Base-by-base conservation (phyloP, 2,888 invertebrate genomes). In the Agriopis aurantiaria region DNA sequence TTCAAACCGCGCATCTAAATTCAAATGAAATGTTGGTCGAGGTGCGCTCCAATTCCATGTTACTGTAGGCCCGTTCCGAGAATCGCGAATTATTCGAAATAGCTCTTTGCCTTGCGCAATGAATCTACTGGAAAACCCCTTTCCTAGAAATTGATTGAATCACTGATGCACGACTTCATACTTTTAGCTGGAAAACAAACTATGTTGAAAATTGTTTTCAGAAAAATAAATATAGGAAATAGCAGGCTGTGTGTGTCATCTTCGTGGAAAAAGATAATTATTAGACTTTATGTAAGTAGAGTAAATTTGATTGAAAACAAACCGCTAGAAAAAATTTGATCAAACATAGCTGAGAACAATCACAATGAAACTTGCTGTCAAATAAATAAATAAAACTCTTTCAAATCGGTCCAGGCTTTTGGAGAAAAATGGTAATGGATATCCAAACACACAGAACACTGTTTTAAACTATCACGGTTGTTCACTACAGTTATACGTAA, bases 71-170 rank as follows among this genome's bases (percentile, higher is more conserved):
- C 56, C 48, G 43, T 75, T 71, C 57, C 57, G 45, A 45, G 57
- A 57, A 57, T 45, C 56, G 46, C 57, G 72, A 62, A 68, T 59
- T 60, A 61, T 58, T 63, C 55, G 56, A n/a, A 64, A 56, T 64
- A 11, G 48, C 64, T 57, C 33, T 41, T 56, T 43, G 14, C 33
- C 12, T 12, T 53, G 53, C 23, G 33, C 40, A 2, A 5, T 43
- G 11, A 10, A 12, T 10, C n/a, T 53, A 64, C 14, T 56, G 46
- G 40, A 43, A 57, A 57, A 57, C 5, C 14, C 43, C 1, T 43
- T 57, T 43, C 43, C 17, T 14, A 57, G 43, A 57, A 57, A 8
- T 43, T 43, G 4, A 17, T 46, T 45, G 23, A 46, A 57, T 57
- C 12, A 8, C 11, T 23, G 43, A 11, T 57, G 57, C 17, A 6